These are phyloP conservation scores for Lagodon rhomboides DNA, from an alignment of 2,797 vertebrate species.

Conservation along the genomic window DNA sequence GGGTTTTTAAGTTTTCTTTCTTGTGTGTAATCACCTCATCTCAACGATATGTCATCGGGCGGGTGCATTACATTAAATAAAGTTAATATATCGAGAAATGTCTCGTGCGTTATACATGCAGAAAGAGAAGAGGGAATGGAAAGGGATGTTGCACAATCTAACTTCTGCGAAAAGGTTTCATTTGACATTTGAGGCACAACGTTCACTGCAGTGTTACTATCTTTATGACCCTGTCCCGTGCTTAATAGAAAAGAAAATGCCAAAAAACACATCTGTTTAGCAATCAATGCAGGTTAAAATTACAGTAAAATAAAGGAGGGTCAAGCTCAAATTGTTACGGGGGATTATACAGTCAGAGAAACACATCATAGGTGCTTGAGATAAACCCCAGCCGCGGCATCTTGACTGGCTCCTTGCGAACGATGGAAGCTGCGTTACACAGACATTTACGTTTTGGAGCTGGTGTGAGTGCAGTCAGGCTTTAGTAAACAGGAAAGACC, in stretches of 20 bases:
- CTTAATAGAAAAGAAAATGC: background rate
- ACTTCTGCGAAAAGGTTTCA: background rate
- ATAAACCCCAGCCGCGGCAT: too few relatives aligned
- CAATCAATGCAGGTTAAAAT: too few relatives aligned
- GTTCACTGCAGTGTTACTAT: background rate
- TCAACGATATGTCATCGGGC: too few relatives aligned
- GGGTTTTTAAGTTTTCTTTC: background rate
- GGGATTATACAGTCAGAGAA: too few relatives aligned
- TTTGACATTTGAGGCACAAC: background rate
- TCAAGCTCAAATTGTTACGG: too few relatives aligned
- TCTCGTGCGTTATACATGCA: background rate
- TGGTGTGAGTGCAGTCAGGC: too few relatives aligned
- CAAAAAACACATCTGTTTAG: background rate
- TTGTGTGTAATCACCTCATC: background rate
- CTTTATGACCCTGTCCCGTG: background rate
- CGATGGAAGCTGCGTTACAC: background rate
- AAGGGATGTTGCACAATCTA: background rate
- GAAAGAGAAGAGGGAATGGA: background rate
- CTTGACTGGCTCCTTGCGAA: background rate
- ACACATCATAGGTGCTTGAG: too few relatives aligned
- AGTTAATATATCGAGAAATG: background rate
- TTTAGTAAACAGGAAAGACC: conserved; percentile 12
- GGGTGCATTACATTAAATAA: too few relatives aligned
- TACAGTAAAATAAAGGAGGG: too few relatives aligned
- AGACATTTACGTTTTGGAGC: background rate